Base-by-base conservation (phyloP, 2,888 invertebrate genomes). In the Gordius sp. region DNA sequence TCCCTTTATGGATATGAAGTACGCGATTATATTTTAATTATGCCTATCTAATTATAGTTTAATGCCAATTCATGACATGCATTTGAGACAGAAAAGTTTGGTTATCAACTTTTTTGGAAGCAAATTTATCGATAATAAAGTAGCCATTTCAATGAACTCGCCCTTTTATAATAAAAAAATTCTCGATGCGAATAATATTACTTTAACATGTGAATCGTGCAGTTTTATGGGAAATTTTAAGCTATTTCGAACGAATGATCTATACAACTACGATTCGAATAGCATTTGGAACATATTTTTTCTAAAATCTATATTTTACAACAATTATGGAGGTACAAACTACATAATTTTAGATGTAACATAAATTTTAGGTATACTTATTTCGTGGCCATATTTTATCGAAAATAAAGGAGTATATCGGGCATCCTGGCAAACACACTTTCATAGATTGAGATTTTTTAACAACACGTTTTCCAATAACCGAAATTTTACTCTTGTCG, bases 391-490 rank as follows among this genome's bases (percentile, higher is more conserved):
- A n/a, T n/a, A n/a, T n/a, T n/a, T n/a, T n/a, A n/a, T n/a, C n/a
- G n/a, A n/a, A n/a, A n/a, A n/a, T n/a, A n/a, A n/a, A n/a, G n/a
- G n/a, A n/a, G n/a, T n/a, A n/a, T n/a, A n/a, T n/a, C n/a, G n/a
- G n/a, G n/a, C n/a, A n/a, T n/a, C n/a, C n/a, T n/a, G n/a, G n/a
- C 39, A 13, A 13, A 33, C 47, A 47, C 20, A 20, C 23, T 20
- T 20, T 20, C 47, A 47, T 47, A 20, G 16, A 4, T 47, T 47
- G 20, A n/a, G 16, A 4, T n/a, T 47, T 13, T 20, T n/a, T 20
- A 47, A 47, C 23, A 47, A 47, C 20, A 47, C 47, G 8, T 47
- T 47, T 23, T 4, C 8, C 8, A 47, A 47, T 47, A 47, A 47
- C 20, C 47, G 47, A 20, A 47, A 47, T 47, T 47, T 47, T 20